phyloP scores from a whole-genome alignment of 2,888 invertebrate species.

The Oscheius onirici region DNA sequence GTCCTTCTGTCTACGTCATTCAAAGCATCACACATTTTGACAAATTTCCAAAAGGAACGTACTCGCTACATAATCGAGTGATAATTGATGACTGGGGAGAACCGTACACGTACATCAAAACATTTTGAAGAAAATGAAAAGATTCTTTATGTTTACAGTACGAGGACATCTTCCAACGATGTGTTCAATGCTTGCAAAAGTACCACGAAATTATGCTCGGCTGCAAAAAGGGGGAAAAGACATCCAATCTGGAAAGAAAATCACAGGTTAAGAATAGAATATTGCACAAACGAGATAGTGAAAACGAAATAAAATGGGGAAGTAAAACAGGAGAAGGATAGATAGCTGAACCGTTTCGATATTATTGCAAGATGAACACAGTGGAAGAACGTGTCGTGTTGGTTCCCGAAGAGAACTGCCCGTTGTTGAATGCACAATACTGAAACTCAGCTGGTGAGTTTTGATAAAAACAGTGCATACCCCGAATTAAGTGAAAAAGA shows the following conservation, averaged over 20 bases:
- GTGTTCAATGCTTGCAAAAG: neutral
- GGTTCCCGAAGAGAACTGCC: neutral
- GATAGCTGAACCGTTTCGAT: conserved; percentile 6
- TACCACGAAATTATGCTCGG: conserved; percentile 9
- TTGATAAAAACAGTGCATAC: neutral
- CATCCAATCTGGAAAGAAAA: neutral
- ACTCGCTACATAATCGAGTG: neutral
- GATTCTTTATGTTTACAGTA: conserved; percentile 3
- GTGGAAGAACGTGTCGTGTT: neutral
- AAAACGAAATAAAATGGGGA: neutral
- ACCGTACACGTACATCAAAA: no score
- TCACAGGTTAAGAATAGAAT: no score
- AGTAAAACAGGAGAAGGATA: neutral
- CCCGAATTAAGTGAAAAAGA: conserved; percentile 4
- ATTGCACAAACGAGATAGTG: neutral
- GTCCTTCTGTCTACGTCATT: neutral
- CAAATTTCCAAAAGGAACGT: neutral
- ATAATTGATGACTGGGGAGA: neutral
- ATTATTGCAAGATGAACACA: conserved; percentile 25
- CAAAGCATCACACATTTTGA: neutral
- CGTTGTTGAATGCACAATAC: conserved; percentile 21
- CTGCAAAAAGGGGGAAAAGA: neutral
- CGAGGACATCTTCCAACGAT: neutral
- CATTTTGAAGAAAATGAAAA: neutral
- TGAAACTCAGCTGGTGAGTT: neutral